Conservation (phyloP, 2,113 vertebrate genomes). For the Casuarius casuarius region DNA sequence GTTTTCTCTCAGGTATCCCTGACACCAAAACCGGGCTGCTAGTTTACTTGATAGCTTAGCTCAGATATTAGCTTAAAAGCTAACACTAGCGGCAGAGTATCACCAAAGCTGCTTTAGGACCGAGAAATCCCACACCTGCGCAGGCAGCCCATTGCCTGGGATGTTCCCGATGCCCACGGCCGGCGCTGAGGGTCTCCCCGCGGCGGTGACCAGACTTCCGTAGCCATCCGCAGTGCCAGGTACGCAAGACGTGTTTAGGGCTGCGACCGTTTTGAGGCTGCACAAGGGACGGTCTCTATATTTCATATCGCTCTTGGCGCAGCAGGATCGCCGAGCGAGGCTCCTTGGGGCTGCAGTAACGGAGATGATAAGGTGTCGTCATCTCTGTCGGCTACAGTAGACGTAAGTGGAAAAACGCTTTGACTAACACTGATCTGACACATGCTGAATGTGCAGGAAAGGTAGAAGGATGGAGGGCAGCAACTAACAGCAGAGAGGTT, state of each 20-base stretch:
- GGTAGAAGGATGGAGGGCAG: slow-evolving; percentile 5
- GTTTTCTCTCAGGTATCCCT: not conserved
- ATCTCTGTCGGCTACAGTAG: not conserved
- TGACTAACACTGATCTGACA: not conserved
- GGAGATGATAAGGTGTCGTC: not conserved
- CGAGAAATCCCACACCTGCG: not conserved
- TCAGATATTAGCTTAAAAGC: not conserved
- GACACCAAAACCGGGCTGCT: not conserved
- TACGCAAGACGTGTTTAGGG: rapidly evolving
- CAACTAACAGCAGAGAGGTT: rapidly evolving
- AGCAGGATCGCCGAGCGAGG: not conserved
- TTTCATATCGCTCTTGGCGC: not conserved
- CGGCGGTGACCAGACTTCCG: not conserved
- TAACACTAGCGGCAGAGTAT: not conserved
- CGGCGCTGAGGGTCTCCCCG: rapidly evolving
- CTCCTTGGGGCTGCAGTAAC: not conserved
- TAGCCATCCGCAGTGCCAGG: not conserved
- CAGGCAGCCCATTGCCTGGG: not conserved
- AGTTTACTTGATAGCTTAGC: not conserved
- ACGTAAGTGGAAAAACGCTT: slow-evolving; percentile 38
- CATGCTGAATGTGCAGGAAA: not conserved
- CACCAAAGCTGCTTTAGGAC: not conserved
- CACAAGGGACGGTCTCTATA: not conserved
- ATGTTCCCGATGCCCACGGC: rapidly evolving
- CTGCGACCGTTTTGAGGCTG: not conserved